Conservation (phyloP, 2,113 vertebrate genomes). For the Aplodontia rufa region DNA sequence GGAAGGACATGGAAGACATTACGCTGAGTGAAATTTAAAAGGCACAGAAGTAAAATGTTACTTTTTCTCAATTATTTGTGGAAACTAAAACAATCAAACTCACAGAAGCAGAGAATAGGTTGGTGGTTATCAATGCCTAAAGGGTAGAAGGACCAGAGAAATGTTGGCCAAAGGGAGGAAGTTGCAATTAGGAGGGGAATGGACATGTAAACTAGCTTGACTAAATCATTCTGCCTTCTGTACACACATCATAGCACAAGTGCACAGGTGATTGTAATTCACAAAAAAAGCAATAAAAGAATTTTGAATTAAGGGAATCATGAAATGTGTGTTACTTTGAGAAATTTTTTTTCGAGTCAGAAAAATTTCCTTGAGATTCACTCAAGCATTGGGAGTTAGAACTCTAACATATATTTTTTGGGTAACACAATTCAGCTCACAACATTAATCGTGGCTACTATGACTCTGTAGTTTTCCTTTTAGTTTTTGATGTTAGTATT, state of each 20-base stretch:
- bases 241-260: background rate
- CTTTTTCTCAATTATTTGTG: background rate
- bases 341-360: background rate
- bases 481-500: background rate
- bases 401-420: background rate
- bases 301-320: background rate
- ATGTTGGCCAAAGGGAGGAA: background rate
- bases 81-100: too few relatives aligned
- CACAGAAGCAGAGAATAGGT: background rate
- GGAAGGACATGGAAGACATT: background rate
- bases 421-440: background rate
- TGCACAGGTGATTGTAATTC: background rate
- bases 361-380: background rate
- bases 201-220: background rate
- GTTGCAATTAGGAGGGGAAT: background rate
- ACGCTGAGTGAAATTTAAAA: background rate
- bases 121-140: too few relatives aligned
- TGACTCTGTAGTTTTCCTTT: background rate
- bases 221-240: background rate
- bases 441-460: background rate
- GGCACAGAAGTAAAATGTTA: background rate
- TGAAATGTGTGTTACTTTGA: background rate
- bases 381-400: background rate
- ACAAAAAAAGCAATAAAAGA: background rate
- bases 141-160: background rate